Percentiles rank a stretch among this genome's conserved stretches.
Conservation (phyloP, 2,797 vertebrate genomes). For the Benthosema pterotum region DNA sequence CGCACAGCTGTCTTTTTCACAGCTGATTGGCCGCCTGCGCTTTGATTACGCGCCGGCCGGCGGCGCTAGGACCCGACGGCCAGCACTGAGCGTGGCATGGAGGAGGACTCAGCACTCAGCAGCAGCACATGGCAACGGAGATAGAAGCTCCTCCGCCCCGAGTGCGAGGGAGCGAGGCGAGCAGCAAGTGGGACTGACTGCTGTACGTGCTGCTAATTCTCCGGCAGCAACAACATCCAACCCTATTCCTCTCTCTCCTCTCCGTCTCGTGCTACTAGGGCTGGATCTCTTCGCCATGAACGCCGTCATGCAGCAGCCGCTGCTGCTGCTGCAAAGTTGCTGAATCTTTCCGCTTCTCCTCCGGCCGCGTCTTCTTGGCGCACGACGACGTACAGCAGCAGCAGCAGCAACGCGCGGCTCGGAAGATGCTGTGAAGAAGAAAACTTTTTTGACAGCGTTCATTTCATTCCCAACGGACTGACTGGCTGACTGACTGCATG, state of each 20-base stretch:
- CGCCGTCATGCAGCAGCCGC: constrained; percentile 20
- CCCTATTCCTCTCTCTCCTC: constrained; percentile 21
- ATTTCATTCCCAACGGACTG: not conserved
- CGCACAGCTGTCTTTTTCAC: too few species aligned
- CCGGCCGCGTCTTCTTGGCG: not conserved
- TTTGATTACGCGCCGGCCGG: too few species aligned
- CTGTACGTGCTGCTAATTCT: constrained; percentile 21
- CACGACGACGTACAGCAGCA: too few species aligned
- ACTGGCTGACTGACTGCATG: constrained; percentile 27
- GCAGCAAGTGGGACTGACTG: too few species aligned
- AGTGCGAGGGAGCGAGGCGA: constrained; percentile 38
- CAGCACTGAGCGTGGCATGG: constrained; percentile 10
- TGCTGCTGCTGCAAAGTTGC: constrained; percentile 22
- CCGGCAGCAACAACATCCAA: constrained; percentile 25
- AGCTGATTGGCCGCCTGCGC: too few species aligned
- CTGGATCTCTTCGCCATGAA: constrained; percentile 2
- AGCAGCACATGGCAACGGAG: constrained; percentile 75
- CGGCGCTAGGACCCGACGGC: constrained; percentile 75
- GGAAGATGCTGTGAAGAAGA: constrained; percentile 49
- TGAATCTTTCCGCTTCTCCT: not conserved
- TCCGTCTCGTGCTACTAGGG: constrained; percentile 14
- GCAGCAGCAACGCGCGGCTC: not conserved
- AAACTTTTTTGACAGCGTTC: constrained; percentile 68
- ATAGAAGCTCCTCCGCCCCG: constrained; percentile 49
- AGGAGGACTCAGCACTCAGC: too few species aligned